A percentile compares a stretch with the other conserved stretches of the same genome.
phyloP scores from a whole-genome alignment of 2,888 invertebrate species.

The Plebejus melissa region DNA sequence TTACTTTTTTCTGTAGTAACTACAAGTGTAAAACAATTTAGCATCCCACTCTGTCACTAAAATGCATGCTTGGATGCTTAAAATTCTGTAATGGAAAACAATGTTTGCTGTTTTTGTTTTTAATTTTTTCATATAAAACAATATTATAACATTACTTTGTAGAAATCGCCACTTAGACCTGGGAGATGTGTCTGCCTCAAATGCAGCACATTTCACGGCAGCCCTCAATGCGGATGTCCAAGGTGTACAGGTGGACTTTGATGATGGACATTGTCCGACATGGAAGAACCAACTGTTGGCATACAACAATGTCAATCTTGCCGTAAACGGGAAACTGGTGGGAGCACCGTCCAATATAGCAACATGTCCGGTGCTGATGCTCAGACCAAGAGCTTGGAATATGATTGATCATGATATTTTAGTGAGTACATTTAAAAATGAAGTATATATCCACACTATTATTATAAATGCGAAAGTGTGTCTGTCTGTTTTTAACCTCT shows the following conservation, averaged over 20 bases:
- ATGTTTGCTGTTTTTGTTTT: too few relatives aligned
- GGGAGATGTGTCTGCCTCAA: conserved; percentile 82
- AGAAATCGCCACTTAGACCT: conserved; percentile 81
- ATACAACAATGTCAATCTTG: conserved; percentile 78
- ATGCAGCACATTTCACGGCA: conserved; percentile 75
- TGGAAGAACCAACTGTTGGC: conserved; percentile 84
- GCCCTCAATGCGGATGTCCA: conserved; percentile 78
- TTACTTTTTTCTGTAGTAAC: background rate
- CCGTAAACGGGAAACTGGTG: conserved; percentile 71
- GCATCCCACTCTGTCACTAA: too few relatives aligned
- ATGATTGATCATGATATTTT: conserved; percentile 83
- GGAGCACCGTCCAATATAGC: conserved; percentile 71
- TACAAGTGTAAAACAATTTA: too few relatives aligned
- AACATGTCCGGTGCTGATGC: conserved; percentile 81
- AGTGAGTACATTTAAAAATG: conserved; percentile 45
- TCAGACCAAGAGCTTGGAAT: conserved; percentile 86
- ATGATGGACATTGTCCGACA: conserved; percentile 86
- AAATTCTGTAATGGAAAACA: too few relatives aligned
- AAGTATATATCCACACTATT: too few relatives aligned
- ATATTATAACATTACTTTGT: background rate
- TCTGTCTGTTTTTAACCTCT: too few relatives aligned
- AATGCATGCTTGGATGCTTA: too few relatives aligned
- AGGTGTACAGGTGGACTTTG: conserved; percentile 83
- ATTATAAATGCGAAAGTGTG: too few relatives aligned
- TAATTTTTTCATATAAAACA: too few relatives aligned